phyloP scores from a whole-genome alignment of 2,797 vertebrate genomes.

The Gadopsis bispinosus region DNA sequence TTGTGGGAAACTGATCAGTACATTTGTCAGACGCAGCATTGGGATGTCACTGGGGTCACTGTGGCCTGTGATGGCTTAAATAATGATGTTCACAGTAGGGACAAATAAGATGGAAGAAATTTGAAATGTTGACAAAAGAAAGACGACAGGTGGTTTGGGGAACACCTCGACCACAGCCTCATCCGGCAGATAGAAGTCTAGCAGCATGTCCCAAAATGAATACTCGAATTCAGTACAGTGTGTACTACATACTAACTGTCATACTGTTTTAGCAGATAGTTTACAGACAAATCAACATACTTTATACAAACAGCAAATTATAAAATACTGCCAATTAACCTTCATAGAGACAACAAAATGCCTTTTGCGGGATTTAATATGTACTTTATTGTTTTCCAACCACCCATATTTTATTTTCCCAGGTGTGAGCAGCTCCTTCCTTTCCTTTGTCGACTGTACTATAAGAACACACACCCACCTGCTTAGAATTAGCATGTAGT shows the following conservation, averaged over 20 bases:
- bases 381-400: background rate
- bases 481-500: background rate
- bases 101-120: background rate
- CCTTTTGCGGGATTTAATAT: background rate
- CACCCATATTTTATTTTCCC: background rate
- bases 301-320: background rate
- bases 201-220: background rate
- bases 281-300: too few relatives aligned
- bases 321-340: background rate
- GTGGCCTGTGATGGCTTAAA: background rate
- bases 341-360: too few relatives aligned
- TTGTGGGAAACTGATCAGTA: too few relatives aligned
- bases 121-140: background rate
- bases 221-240: background rate
- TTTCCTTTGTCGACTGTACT: background rate
- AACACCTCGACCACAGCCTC: background rate
- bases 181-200: background rate
- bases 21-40: constrained; percentile 4
- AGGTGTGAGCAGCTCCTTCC: background rate
- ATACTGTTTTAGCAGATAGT: background rate
- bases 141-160: background rate
- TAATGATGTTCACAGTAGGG: background rate
- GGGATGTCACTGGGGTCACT: background rate
- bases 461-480: background rate
- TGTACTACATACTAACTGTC: background rate